Evolutionary conservation across 2,113 vertebrate species (phyloP).

Genomic region (Salvator merianae): DNA sequence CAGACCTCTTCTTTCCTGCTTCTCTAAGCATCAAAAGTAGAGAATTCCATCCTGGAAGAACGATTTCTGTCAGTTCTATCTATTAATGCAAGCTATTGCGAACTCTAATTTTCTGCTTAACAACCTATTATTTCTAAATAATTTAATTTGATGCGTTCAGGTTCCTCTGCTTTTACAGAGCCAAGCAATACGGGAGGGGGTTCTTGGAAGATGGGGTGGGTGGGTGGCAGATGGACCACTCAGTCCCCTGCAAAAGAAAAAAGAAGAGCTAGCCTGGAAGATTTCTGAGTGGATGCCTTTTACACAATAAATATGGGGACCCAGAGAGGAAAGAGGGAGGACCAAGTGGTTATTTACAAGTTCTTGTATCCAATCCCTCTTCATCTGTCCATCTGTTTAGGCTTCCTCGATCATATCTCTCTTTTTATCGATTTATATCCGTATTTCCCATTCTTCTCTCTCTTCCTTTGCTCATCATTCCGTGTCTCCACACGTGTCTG

Average conservation of each 20-base stretch:
- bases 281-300: neutral
- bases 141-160: neutral
- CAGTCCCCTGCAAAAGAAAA: neutral
- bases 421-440: neutral
- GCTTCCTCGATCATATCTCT: neutral
- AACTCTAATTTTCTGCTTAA: neutral
- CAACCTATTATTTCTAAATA: neutral
- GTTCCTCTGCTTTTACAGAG: conserved; percentile 2
- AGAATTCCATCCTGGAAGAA: neutral
- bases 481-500: neutral
- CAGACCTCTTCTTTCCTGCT: neutral
- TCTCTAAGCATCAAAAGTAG: neutral
- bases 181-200: neutral
- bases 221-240: neutral
- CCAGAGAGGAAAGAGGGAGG: neutral
- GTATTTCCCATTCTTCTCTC: neutral
- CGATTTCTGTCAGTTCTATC: neutral
- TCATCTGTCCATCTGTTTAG: conserved; percentile 1
- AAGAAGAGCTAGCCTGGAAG: neutral
- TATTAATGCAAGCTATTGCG: neutral
- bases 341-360: neutral
- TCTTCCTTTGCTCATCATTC: neutral
- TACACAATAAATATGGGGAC: neutral
- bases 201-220: neutral
- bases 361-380: neutral